phyloP scores from a whole-genome alignment of 2,797 vertebrate species.

The Peromyscus aztecus region DNA sequence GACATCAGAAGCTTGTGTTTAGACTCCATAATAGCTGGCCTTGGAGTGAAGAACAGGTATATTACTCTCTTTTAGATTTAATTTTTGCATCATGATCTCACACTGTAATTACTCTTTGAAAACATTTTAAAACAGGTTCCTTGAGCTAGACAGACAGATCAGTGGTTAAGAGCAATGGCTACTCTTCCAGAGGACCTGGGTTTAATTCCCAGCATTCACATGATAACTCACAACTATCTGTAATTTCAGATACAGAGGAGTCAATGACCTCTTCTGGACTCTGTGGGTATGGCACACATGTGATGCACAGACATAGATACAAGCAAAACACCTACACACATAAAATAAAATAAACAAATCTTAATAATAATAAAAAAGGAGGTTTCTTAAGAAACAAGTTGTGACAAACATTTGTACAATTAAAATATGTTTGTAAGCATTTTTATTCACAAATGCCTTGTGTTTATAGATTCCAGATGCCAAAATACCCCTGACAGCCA shows the following conservation, averaged over 20 bases:
- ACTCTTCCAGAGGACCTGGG: not conserved
- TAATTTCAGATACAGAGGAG: not conserved
- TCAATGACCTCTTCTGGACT: not conserved
- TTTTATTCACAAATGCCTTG: not conserved
- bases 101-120: not conserved
- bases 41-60: not conserved
- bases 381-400: not conserved
- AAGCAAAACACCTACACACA: not conserved
- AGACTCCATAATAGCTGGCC: not conserved
- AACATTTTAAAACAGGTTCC: not conserved
- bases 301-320: not conserved
- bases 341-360: not conserved
- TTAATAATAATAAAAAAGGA: not conserved
- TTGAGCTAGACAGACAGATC: not conserved
- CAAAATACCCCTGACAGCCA: not conserved
- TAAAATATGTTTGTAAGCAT: not conserved
- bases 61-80: not conserved
- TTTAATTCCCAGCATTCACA: not conserved
- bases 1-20: not conserved
- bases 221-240: not conserved
- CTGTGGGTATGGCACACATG: not conserved
- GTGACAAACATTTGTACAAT: not conserved
- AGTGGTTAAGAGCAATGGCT: not conserved
- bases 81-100: not conserved
- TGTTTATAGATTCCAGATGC: not conserved